Base-by-base conservation (phyloP, 2,888 invertebrate species). In the Lithodes maja region DNA sequence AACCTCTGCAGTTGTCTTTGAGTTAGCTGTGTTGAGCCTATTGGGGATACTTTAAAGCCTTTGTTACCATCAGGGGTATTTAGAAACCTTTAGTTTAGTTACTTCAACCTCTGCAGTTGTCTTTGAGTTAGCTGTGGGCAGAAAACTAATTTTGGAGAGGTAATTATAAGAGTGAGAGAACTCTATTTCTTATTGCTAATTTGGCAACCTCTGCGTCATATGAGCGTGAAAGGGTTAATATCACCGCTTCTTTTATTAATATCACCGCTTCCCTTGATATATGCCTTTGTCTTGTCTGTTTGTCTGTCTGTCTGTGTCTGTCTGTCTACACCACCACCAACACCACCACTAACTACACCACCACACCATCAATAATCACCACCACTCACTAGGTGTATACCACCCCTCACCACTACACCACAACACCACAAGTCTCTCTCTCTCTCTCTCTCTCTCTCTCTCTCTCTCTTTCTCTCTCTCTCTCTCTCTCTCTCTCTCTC, bases 401-500 rank as follows among this genome's bases (percentile, higher is more conserved):
- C 71, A 9, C 71, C 17, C 78, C 15, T 50, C 15, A 33, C 49
- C 52, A 12, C 78, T 17, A 55, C 61, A 52, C 0, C 33, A 12
- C 68, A 55, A 49, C n/a, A 55, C 69, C 55, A n/a, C 68, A 54
- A 68, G 3, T 69, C 53, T 52, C 82, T 68, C 69, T 69, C 2
- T 68, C 61, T 50, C 68, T 50, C 61, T 61, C 81, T 82, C 69
- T 68, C 82, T 82, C 82, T 79, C 79, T 79, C 79, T 79, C 79
- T 80, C 80, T 80, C 80, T 80, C 80, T 80, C 80, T 80, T 54
- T 83, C 83, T 83, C 53, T 83, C 53, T 53, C 69, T 74, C 74
- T 83, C 53, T 68, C 68, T 84, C 74, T 84, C 71, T 54, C 54
- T 54, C 84, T 84, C 54, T 61, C 52, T 82, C 50, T 50, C 77